Base-by-base conservation (phyloP, 1,140 invertebrate genomes). In the Drosophila lacertosa region DNA sequence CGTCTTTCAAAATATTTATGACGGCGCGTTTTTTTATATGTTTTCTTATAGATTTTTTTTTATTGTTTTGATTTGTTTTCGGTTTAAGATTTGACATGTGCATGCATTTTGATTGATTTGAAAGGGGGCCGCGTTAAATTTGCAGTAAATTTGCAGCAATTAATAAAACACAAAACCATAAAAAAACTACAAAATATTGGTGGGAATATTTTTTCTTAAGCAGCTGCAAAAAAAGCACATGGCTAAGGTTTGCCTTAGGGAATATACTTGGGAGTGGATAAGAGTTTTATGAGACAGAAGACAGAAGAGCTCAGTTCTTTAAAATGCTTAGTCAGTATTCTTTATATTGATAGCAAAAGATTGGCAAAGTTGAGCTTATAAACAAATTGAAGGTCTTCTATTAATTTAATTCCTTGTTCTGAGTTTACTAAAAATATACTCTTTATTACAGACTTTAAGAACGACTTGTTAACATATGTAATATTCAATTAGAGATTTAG, bases 1-100 rank as follows among this genome's bases (percentile, higher is more conserved):
- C 47, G 26, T 62, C 68, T 77, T 81, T 86, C 81, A 86, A 86
- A 86, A 86, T 77, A 86, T 86, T 86, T 86, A 86, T 77, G 74
- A 81, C 77, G 20, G 39, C 20, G 69, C 62, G 57, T 42, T 44
- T 66, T 74, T 75, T 67, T 67, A 59, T 71, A 54, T 58, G 48
- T 48, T 75, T 75, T 75, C 68, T 71, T 66, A 32, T 47, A 39
- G 67, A 35, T 65, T 39, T 39, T 20, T 51, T 67, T 75, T 68
- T 67, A 48, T 76, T 76, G 69, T 76, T 63, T 67, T 58, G 65
- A 66, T 74, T 80, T 86, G 50, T 57, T 65, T 77, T 67, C 37
- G 54, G 20, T 37, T 68, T 77, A 63, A 53, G 76, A 24, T 64
- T 69, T 74, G 65, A 74, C 70, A 58, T 74, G 48, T 33, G 16